Evolutionary conservation across 2,888 invertebrate species (phyloP).

Genomic region (Caenorhabditis imperialis): DNA sequence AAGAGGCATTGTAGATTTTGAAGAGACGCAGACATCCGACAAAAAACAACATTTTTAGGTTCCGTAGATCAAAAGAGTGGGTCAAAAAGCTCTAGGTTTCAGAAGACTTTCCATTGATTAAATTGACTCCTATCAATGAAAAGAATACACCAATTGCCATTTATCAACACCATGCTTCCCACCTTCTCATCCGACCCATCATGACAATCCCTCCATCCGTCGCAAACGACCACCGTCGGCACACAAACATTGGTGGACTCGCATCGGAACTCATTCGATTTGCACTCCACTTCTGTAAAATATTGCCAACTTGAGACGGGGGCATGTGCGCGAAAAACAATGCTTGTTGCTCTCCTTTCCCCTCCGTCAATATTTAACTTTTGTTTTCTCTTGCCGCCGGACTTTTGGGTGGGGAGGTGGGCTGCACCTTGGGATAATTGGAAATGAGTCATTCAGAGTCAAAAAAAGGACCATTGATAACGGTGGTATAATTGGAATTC

Average conservation of each 20-base stretch:
- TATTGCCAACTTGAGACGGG: background rate
- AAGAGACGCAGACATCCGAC: no score
- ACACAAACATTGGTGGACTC: conserved; percentile 66
- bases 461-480: conserved; percentile 3
- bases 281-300: conserved; percentile 65
- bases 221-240: conserved; percentile 65
- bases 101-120: no score
- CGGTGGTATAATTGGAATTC: background rate
- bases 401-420: background rate
- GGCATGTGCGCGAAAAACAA: no score
- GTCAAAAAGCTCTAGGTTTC: no score
- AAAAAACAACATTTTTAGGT: no score
- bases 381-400: conserved; percentile 18
- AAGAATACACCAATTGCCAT: no score
- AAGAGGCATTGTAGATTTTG: no score
- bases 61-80: no score
- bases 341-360: no score
- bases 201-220: conserved; percentile 69
- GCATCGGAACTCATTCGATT: conserved; percentile 66
- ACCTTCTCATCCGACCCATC: conserved; percentile 69
- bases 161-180: no score
- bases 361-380: conserved; percentile 41
- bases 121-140: no score
- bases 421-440: conserved; percentile 2
- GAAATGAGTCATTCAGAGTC: conserved; percentile 5